Evolutionary conservation across 2,113 vertebrate genomes (phyloP).

Genomic region (Pagrus major): DNA sequence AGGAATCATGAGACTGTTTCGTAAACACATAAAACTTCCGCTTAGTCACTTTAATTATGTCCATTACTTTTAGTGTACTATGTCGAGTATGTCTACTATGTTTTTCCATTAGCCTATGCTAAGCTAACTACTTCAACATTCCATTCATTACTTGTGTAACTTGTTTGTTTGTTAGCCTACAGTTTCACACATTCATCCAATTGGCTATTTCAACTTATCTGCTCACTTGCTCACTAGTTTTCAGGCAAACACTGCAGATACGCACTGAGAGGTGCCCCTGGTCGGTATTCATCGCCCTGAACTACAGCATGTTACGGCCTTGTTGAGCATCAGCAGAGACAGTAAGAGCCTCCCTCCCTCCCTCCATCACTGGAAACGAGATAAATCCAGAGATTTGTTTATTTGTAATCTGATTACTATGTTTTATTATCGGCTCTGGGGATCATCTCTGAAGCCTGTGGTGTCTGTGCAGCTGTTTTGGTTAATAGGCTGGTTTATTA

Average conservation of each 20-base stretch:
- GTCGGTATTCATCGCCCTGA: not conserved
- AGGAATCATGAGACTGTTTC: no score
- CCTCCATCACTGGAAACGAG: conserved; percentile 17
- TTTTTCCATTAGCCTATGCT: not conserved
- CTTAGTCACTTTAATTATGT: no score
- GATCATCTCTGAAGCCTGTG: conserved; percentile 68
- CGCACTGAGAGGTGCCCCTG: not conserved
- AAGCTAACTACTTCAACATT: not conserved
- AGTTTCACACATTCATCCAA: not conserved
- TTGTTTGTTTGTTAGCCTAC: no score
- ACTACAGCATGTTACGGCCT: not conserved
- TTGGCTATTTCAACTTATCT: not conserved
- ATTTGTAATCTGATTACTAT: conserved; percentile 75
- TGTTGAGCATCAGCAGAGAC: conserved; percentile 1
- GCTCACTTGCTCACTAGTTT: not conserved
- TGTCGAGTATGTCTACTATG: not conserved
- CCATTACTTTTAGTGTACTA: not conserved
- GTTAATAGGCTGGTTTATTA: conserved; percentile 74
- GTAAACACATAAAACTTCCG: no score
- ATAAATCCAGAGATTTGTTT: conserved; percentile 60
- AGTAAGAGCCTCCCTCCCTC: conserved; percentile 2
- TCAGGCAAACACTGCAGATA: not conserved
- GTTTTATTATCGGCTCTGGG: conserved; percentile 68
- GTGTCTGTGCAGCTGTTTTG: conserved; percentile 69
- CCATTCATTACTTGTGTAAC: no score